Percentiles rank a stretch among this genome's conserved stretches.
Conservation (phyloP, 2,113 vertebrate genomes). For the Peucedramus taeniatus region DNA sequence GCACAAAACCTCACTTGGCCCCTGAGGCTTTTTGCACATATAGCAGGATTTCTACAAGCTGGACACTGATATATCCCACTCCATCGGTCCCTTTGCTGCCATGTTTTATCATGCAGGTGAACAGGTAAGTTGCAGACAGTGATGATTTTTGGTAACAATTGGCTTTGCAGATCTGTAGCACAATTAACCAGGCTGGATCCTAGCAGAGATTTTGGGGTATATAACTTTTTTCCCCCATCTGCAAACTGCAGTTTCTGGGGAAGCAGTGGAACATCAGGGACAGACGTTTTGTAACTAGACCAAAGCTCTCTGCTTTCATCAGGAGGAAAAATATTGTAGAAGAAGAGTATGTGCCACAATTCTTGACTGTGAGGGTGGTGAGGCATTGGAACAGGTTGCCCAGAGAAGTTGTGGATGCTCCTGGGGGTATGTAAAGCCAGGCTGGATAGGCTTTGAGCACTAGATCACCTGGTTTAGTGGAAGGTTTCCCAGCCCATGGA, state of each 20-base stretch:
- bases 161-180: background rate
- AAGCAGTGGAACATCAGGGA: background rate
- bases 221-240: rapidly evolving
- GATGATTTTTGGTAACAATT: background rate
- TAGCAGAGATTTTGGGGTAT: background rate
- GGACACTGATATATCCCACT: background rate
- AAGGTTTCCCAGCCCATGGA: background rate
- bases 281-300: background rate
- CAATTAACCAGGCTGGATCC: background rate
- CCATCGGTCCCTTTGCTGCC: background rate
- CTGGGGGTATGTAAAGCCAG: background rate
- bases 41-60: background rate
- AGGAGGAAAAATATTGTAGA: background rate
- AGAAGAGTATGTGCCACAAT: background rate
- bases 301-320: background rate
- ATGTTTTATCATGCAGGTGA: rapidly evolving
- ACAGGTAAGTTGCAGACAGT: background rate
- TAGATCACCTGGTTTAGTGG: background rate
- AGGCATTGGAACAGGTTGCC: background rate
- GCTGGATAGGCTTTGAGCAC: background rate
- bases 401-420: background rate
- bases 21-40: background rate
- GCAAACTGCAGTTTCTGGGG: background rate
- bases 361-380: background rate
- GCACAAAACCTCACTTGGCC: background rate